These are phyloP conservation scores for Biston stratarius DNA, from an alignment of 2,888 invertebrate species.

Conservation along the genomic window DNA sequence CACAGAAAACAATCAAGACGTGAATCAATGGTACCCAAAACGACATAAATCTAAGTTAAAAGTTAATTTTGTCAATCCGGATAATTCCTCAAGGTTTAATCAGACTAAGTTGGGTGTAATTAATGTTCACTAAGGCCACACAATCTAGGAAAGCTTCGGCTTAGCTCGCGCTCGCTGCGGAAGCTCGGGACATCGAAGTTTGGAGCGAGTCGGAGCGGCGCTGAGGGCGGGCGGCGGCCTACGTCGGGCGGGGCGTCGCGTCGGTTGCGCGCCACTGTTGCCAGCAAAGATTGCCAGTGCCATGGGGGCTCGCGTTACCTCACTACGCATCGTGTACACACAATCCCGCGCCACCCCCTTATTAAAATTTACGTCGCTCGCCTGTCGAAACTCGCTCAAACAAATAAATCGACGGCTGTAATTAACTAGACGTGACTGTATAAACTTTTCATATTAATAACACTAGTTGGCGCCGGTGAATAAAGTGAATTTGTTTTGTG, in stretches of 20 bases:
- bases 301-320: conserved; percentile 67
- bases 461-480: conserved; percentile 42
- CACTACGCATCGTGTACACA: conserved; percentile 61
- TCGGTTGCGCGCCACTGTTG: conserved; percentile 41
- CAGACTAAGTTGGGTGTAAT: conserved; percentile 86
- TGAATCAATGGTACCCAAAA: conserved; percentile 50
- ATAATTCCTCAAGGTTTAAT: conserved; percentile 86
- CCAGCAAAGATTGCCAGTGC: conserved; percentile 56
- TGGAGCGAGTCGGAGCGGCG: conserved; percentile 56
- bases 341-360: conserved; percentile 51
- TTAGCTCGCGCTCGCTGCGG: conserved; percentile 67
- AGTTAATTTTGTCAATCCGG: conserved; percentile 86
- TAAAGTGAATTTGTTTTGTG: conserved; percentile 64
- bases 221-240: conserved; percentile 49
- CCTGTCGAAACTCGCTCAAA: conserved; percentile 69
- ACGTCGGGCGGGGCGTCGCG: conserved; percentile 37
- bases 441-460: conserved; percentile 54
- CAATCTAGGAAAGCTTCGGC: conserved; percentile 83
- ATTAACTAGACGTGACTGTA: conserved; percentile 54
- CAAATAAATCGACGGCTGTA: conserved; percentile 60
- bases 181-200: conserved; percentile 62
- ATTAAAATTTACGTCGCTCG: conserved; percentile 72
- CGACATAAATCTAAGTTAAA: conserved; percentile 84
- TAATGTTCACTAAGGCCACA: conserved; percentile 86
- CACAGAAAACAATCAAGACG: conserved; percentile 25